Base-by-base conservation (phyloP, 2,888 invertebrate species). In the Xanthostigma xanthostigma region DNA sequence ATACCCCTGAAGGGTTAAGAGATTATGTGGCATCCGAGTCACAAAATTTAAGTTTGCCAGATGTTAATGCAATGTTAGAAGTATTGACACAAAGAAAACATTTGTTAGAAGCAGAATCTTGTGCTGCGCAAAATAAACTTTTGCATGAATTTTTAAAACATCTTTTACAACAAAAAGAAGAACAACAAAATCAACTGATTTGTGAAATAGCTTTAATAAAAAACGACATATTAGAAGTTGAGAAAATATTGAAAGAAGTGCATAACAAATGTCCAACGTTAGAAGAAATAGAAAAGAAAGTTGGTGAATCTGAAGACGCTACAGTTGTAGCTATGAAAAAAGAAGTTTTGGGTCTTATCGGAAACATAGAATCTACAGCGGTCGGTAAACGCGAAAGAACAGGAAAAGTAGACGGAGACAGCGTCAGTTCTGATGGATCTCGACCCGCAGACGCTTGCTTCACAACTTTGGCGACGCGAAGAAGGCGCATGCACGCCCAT, bases 141-240 rank as follows among this genome's bases (percentile, higher is more conserved):
- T 67, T 92, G 39, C 78, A 84, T 61, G 89, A 91, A 63, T 93
- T 94, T 65, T 69, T 93, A 14, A 75, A 78, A 50, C 84, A 88
- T 61, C 71, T 93, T 53, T 68, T 82, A 46, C 74, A 78, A 46
- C 80, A 84, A 56, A 85, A 90, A 57, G 76, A 78, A 57, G 77
- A 81, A 54, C 78, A 76, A 53, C 69, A 79, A 52, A 71, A 72
- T 44, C 81, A 84, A 63, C 67, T 90, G 17, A 73, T 69, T 8
- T 68, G 75, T 33, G 89, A 92, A 66, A 78, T 90, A 2, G 67
- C 75, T n/a, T 69, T 89, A 10, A 84, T 92, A 46, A 78, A 79
- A 58, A 71, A 72, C 53, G 89, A 90, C 63, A 74, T 84, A 61
- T 75, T 76, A 34, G 78, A 78, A 62, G 85, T 89, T 9, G 78